These are phyloP conservation scores for Noctilio leporinus DNA, from an alignment of 2,113 vertebrate genomes.

Conservation along the genomic window DNA sequence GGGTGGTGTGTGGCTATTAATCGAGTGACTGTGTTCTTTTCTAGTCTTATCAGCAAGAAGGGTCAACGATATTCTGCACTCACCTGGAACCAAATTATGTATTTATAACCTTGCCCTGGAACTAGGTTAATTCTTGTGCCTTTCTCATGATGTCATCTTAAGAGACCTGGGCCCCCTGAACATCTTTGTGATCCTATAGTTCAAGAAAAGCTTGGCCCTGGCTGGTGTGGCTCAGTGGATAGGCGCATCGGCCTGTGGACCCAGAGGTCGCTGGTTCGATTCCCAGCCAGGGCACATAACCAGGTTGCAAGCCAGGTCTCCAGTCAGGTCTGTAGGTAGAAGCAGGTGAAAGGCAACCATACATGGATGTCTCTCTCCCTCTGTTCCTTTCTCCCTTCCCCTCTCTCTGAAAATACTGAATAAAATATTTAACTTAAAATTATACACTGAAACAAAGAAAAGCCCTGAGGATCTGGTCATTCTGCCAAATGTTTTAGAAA, in stretches of 20 bases:
- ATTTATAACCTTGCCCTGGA: neutral
- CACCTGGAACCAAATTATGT: neutral
- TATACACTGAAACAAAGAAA: too few species aligned
- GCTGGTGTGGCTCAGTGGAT: too few species aligned
- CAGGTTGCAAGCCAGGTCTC: too few species aligned
- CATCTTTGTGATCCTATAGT: neutral
- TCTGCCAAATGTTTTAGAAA: neutral
- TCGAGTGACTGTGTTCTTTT: neutral
- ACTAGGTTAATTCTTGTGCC: neutral
- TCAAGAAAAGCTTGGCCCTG: neutral
- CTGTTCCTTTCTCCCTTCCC: too few species aligned
- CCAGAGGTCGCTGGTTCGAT: too few species aligned
- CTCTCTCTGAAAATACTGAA: too few species aligned
- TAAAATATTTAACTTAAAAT: too few species aligned
- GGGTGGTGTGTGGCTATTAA: neutral
- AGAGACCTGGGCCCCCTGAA: neutral
- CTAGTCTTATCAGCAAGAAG: neutral
- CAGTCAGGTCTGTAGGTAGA: too few species aligned
- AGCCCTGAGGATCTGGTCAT: neutral
- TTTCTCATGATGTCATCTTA: neutral
- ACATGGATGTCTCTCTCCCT: too few species aligned
- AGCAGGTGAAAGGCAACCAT: too few species aligned
- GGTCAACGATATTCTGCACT: neutral
- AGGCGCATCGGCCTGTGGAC: too few species aligned
- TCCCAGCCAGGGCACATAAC: too few species aligned